Conservation (phyloP, 2,888 invertebrate genomes). For the Netelia fuscicornis region DNA sequence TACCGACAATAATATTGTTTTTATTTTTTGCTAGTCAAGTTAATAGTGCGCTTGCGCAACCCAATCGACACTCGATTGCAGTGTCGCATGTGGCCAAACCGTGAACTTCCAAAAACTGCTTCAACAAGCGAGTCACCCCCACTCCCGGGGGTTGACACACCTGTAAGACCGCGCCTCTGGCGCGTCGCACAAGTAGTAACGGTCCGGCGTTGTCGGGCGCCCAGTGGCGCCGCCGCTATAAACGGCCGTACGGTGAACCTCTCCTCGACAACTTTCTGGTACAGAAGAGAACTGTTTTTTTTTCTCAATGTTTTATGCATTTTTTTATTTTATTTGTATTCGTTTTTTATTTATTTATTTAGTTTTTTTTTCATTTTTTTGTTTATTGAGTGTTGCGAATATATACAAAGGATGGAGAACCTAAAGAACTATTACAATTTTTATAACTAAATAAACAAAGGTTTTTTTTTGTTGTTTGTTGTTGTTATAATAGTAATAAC, state of each 20-base stretch:
- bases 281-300: not conserved
- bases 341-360: constrained; percentile 58
- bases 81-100: no score
- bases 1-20: no score
- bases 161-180: no score
- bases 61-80: no score
- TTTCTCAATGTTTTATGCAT: not conserved
- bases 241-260: constrained; percentile 16
- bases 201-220: constrained; percentile 53
- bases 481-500: constrained; percentile 82
- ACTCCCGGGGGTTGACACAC: no score
- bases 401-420: constrained; percentile 84
- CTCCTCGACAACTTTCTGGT: no score
- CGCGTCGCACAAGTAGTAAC: constrained; percentile 49
- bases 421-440: constrained; percentile 82
- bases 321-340: not conserved
- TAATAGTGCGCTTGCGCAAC: no score
- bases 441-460: constrained; percentile 84
- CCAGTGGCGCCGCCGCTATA: constrained; percentile 28
- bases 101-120: no score
- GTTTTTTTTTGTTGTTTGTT: constrained; percentile 34
- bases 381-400: constrained; percentile 84
- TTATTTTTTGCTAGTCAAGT: no score
- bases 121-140: no score
- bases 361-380: constrained; percentile 78